phyloP scores from a whole-genome alignment of 1,140 invertebrate genomes.

The Drosophila prosaltans region DNA sequence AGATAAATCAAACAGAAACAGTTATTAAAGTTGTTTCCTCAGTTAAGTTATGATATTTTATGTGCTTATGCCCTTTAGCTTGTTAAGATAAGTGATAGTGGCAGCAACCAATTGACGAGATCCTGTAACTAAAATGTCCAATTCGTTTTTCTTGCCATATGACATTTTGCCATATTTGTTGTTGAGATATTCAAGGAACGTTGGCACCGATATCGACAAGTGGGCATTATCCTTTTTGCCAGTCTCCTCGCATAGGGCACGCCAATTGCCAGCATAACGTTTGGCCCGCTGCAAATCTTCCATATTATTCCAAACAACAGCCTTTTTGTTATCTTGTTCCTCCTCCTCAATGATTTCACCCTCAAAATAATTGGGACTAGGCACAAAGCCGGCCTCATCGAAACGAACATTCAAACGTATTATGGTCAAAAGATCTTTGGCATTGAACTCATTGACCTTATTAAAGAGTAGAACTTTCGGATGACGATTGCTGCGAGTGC shows the following conservation, averaged over 20 bases:
- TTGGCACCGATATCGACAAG: slow-evolving; percentile 46
- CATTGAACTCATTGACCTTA: slow-evolving; percentile 90
- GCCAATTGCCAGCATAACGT: slow-evolving; percentile 86
- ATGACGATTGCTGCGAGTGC: slow-evolving; percentile 74
- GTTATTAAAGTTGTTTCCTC: not conserved
- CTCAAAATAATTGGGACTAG: slow-evolving; percentile 85
- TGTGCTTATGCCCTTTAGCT: slow-evolving; percentile 30
- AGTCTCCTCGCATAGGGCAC: slow-evolving; percentile 66
- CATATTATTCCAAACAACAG: slow-evolving; percentile 57
- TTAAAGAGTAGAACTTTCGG: slow-evolving; percentile 92
- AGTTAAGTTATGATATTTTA: not conserved
- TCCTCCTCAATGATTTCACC: slow-evolving; percentile 42
- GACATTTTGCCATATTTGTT: slow-evolving; percentile 60
- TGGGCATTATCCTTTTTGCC: slow-evolving; percentile 58
- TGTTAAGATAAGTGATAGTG: slow-evolving; percentile 83
- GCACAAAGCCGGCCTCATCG: slow-evolving; percentile 89
- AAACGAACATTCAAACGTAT: slow-evolving; percentile 86
- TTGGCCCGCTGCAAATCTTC: slow-evolving; percentile 85
- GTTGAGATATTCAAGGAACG: slow-evolving; percentile 69
- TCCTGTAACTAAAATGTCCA: slow-evolving; percentile 93
- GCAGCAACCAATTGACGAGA: slow-evolving; percentile 95
- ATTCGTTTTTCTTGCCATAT: slow-evolving; percentile 70
- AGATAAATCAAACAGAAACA: not conserved
- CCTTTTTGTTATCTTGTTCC: slow-evolving; percentile 23
- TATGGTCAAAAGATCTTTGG: slow-evolving; percentile 86